Evolutionary conservation across 1,140 invertebrate species (phyloP), one percentile per base, ranked within the genome.

Genomic region (Tetragnatha versicolor): DNA sequence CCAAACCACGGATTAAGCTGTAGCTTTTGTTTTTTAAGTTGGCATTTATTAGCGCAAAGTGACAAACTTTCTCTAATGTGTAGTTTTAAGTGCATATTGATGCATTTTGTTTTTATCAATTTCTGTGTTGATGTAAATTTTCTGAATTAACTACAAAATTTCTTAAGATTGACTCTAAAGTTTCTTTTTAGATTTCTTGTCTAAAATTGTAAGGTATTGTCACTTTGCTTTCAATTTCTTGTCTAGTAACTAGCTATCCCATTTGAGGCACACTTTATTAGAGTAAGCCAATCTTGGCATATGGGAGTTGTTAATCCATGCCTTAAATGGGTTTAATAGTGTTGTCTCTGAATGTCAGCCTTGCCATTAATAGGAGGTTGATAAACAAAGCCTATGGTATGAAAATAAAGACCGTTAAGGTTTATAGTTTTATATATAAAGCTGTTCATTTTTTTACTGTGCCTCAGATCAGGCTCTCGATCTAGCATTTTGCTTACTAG

Each of bases 301-400:
- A 42, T 65, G n/a, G 39, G 22, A 12, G 29, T 25, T 65, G 61
- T 65, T 35, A 65, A 42, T 55, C 33, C 22, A 35, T 77, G 60
- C 65, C 63, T 78, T 69, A 78, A 78, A 69, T 78, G 76, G 53
- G 76, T 22, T 69, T 47, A 66, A 35, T 77, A 78, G 33, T 77
- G 33, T 69, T 78, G 61, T 68, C 65, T 69, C 47, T 10, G 47
- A 27, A 53, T 65, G 45, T 77, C 73, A 77, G 73, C 76, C 76
- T 78, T 78, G 76, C 39, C 65, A 68, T 37, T 69, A 65, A 66
- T 53, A 51, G 45, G 61, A 77, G 73, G 73, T 77, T 77, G 73
- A 77, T 78, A 25, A 69, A 78, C 76, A 78, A 78, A 78, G 76
- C 76, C 76, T 78, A 78, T 78, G 76, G 65, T 78, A 78, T 77